phyloP scores from a whole-genome alignment of 2,797 vertebrate species.

The Centropyge bicolor region DNA sequence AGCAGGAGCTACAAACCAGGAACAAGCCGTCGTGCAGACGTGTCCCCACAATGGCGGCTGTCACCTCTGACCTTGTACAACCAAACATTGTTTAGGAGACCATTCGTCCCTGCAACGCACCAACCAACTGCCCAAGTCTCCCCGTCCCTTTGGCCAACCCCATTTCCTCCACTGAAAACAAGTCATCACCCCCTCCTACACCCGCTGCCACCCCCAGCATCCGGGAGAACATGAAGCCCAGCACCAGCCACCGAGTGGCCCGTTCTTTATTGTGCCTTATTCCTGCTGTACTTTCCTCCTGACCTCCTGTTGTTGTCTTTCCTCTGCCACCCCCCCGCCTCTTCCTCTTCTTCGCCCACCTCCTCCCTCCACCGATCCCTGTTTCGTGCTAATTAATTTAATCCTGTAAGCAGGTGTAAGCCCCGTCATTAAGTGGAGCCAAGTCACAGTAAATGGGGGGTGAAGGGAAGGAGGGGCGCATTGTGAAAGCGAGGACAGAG shows the following conservation, averaged over 20 bases:
- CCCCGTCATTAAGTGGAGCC: constrained; percentile 84
- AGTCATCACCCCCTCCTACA: constrained; percentile 49
- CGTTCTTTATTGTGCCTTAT: constrained; percentile 69
- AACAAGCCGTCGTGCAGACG: constrained; percentile 30
- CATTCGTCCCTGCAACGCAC: constrained; percentile 52
- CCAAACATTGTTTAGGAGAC: constrained; percentile 68
- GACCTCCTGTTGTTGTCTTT: constrained; percentile 69
- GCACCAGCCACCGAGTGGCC: constrained; percentile 57
- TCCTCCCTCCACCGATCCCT: constrained; percentile 66
- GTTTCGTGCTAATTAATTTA: constrained; percentile 91
- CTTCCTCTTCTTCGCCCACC: constrained; percentile 55
- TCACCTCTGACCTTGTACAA: constrained; percentile 74
- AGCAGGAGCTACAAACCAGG: not conserved
- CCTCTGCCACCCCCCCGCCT: constrained; percentile 45
- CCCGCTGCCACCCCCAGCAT: constrained; percentile 54
- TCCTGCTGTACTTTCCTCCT: constrained; percentile 72
- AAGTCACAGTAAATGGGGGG: constrained; percentile 81
- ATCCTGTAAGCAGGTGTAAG: constrained; percentile 91
- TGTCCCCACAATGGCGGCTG: constrained; percentile 51
- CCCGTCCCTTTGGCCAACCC: constrained; percentile 56
- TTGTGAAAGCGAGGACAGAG: constrained; percentile 81
- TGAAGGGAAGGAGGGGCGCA: constrained; percentile 70
- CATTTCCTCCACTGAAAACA: constrained; percentile 77
- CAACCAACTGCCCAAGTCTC: constrained; percentile 39
- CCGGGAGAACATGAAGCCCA: constrained; percentile 63